These are phyloP conservation scores for Cyprinodon variegatus DNA, from an alignment of 2,113 vertebrate genomes.

Conservation along the genomic window DNA sequence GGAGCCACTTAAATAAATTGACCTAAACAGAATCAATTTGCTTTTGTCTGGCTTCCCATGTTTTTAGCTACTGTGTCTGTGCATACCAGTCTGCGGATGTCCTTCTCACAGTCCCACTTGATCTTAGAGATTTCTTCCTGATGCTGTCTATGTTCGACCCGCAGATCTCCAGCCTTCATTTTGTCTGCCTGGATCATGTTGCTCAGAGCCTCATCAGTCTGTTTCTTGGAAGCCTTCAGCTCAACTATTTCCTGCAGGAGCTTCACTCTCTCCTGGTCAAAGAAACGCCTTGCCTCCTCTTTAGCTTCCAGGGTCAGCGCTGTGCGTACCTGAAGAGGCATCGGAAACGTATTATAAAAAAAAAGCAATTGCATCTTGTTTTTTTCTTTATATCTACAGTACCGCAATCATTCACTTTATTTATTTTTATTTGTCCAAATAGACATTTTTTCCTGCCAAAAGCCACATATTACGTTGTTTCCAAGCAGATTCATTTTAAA, in stretches of 20 bases:
- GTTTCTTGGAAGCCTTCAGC: slow-evolving; percentile 91
- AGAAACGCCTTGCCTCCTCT: slow-evolving; percentile 95
- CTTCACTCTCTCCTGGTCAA: slow-evolving; percentile 94
- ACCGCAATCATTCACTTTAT: too few relatives aligned
- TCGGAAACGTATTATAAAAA: background rate
- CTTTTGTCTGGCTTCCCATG: background rate
- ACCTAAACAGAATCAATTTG: background rate
- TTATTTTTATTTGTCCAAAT: too few relatives aligned
- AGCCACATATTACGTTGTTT: too few relatives aligned
- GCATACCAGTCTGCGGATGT: slow-evolving; percentile 91
- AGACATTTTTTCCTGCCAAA: too few relatives aligned
- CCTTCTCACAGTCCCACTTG: slow-evolving; percentile 97
- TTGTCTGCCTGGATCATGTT: slow-evolving; percentile 97
- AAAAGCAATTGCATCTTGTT: background rate
- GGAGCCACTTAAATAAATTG: background rate
- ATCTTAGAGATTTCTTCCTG: slow-evolving; percentile 98
- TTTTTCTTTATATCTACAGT: background rate
- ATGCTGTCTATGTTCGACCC: slow-evolving; percentile 95
- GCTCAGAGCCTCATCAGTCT: slow-evolving; percentile 94
- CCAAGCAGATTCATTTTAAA: background rate
- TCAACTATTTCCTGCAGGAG: slow-evolving; percentile 94
- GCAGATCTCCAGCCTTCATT: slow-evolving; percentile 95
- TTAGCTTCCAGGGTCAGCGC: slow-evolving; percentile 92
- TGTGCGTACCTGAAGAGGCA: slow-evolving; percentile 83
- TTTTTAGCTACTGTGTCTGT: background rate